A percentile compares a stretch with the other conserved stretches of the same genome.
These are phyloP conservation scores for Akabosia matsudoensis DNA, from an alignment of 1,140 invertebrate species.

Conservation along the genomic window DNA sequence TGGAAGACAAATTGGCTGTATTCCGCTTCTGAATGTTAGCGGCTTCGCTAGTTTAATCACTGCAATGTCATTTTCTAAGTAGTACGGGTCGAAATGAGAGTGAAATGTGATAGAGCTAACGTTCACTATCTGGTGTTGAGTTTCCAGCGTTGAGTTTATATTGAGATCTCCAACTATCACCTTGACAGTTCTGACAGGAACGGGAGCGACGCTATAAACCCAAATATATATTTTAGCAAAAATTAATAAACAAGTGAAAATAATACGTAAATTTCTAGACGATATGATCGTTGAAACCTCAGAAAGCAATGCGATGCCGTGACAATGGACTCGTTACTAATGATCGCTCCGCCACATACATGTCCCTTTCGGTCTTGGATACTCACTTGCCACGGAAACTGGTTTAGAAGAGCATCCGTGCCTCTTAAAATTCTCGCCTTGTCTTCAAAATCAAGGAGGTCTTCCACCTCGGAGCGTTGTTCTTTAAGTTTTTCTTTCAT, in stretches of 20 bases:
- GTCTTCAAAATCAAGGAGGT: conserved; percentile 23
- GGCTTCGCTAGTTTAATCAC: conserved; percentile 52
- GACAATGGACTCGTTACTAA: conserved; percentile 57
- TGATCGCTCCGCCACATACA: conserved; percentile 61
- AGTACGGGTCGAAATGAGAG: conserved; percentile 52
- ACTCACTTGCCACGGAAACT: conserved; percentile 54
- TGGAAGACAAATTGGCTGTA: conserved; percentile 56
- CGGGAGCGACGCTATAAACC: conserved; percentile 34
- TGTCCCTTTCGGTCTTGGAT: conserved; percentile 53
- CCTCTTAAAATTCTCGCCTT: conserved; percentile 50
- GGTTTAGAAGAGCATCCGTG: conserved; percentile 49
- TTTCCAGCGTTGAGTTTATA: conserved; percentile 50
- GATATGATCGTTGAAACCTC: conserved; percentile 47
- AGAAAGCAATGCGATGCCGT: conserved; percentile 62
- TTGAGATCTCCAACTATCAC: conserved; percentile 50
- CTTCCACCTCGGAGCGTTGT: not conserved
- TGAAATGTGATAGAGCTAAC: conserved; percentile 50
- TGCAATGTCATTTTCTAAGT: conserved; percentile 55
- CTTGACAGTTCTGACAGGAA: conserved; percentile 27
- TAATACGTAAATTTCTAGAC: not conserved
- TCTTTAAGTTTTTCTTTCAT: conserved; percentile 33
- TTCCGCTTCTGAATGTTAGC: conserved; percentile 50
- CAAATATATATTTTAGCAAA: not conserved
- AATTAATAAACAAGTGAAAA: not conserved
- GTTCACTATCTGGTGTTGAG: conserved; percentile 45